Base-by-base conservation (phyloP, 2,888 invertebrate genomes). In the Enchytraeus crypticus region DNA sequence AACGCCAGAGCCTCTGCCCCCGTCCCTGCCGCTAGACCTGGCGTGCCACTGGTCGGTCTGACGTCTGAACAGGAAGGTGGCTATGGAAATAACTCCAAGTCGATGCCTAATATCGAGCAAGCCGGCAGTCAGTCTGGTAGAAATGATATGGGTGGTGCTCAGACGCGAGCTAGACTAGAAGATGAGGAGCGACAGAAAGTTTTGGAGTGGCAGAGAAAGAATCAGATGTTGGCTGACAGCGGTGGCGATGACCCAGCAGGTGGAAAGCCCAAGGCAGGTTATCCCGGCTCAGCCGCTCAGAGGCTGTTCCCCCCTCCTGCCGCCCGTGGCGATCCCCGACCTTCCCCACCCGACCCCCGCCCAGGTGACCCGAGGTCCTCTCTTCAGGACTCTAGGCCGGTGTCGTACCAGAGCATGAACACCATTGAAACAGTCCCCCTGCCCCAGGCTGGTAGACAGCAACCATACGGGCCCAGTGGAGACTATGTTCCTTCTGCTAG, bases 261-360 rank as follows among this genome's bases (percentile, higher is more conserved):
- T 38, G 38, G 8, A 8, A 38, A 38, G 38, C 38, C 38, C 11
- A 38, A 32, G 49, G n/a, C n/a, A n/a, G n/a, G n/a, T n/a, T n/a
- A n/a, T 8, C 61, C 61, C 11, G 61, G 61, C 23, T 61, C 56
- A 27, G 61, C 61, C 11, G 21, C 61, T 18, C 61, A 61, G 45
- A 47, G 45, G 55, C 51, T 63, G 18, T 59, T 59, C 47, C 57
- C 57, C 23, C 23, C 54, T 32, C 53, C 53, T 21, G 33, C 21
- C 21, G 53, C 30, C 33, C 32, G 14, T 11, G 38, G 23, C 54
- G 18, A n/a, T 38, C 8, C 49, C 49, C 11, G 26, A 21, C 23
- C 18, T 14, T 54, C 21, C 23, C 54, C 32, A 27, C 1, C 38
- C 2, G 38, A 38, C 54, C 33, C 32, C 23, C 54, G 21, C 26